Evolutionary conservation across 2,888 invertebrate species (phyloP).

Genomic region (Myopa testacea): DNA sequence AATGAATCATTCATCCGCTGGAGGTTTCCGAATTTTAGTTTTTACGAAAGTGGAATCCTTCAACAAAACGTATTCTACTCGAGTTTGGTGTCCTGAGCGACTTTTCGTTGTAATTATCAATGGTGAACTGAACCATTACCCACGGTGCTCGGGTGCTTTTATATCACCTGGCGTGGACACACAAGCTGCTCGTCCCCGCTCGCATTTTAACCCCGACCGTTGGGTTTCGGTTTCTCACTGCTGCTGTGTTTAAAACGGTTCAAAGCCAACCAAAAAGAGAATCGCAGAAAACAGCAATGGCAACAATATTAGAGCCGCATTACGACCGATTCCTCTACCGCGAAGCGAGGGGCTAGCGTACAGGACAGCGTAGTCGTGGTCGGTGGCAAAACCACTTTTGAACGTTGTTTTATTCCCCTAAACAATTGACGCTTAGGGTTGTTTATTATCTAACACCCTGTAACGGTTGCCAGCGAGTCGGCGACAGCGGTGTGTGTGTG

Average conservation of each 20-base stretch:
- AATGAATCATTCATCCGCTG: neutral
- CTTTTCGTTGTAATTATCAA: constrained; percentile 52
- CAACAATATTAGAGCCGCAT: constrained; percentile 27
- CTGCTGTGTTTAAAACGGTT: constrained; percentile 9
- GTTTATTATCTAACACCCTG: neutral
- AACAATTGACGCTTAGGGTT: neutral
- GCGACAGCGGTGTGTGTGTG: neutral
- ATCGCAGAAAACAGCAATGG: neutral
- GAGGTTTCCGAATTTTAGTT: neutral
- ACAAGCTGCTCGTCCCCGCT: constrained; percentile 2
- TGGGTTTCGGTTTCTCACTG: constrained; percentile 1
- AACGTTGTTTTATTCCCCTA: neutral
- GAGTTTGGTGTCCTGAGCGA: neutral
- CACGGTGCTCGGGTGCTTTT: constrained; percentile 53
- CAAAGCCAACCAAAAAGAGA: constrained; percentile 1
- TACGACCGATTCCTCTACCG: constrained; percentile 10
- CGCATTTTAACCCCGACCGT: constrained; percentile 20
- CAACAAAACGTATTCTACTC: no score
- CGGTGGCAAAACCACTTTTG: neutral
- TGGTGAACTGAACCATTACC: constrained; percentile 58
- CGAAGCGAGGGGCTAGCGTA: constrained; percentile 11
- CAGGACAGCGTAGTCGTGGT: constrained; percentile 3
- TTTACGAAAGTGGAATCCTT: neutral
- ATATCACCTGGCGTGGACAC: constrained; percentile 47
- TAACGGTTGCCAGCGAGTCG: neutral